A percentile compares a stretch with the other conserved stretches of the same genome.
Conservation (phyloP, 1,140 invertebrate genomes). For the Phenacoccus solenopsis region DNA sequence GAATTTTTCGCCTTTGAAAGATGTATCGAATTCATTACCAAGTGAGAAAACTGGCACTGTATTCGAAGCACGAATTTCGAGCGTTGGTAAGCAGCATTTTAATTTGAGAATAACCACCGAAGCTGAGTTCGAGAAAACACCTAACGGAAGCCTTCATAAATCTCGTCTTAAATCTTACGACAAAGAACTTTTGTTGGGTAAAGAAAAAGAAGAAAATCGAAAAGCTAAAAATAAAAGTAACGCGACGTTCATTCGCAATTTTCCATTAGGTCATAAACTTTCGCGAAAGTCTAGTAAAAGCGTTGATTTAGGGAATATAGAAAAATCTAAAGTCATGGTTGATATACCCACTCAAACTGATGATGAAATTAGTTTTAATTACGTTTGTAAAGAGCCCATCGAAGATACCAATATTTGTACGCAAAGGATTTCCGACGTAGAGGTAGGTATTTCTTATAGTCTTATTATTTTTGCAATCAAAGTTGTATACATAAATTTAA, state of each 20-base stretch:
- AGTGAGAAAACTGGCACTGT: not conserved
- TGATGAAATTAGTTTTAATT: not conserved
- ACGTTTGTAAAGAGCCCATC: not conserved
- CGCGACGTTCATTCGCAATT: not conserved
- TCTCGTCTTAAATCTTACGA: too few relatives aligned
- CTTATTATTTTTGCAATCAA: not conserved
- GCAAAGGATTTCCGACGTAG: not conserved
- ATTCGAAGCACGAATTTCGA: not conserved
- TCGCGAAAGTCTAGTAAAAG: not conserved
- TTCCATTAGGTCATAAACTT: not conserved
- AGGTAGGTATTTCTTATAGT: not conserved
- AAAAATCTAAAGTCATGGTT: not conserved
- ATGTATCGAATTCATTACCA: not conserved
- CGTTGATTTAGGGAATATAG: not conserved
- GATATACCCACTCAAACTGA: not conserved
- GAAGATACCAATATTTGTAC: not conserved
- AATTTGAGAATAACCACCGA: not conserved
- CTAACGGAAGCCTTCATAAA: not conserved
- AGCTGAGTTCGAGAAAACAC: not conserved
- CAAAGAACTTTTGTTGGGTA: too few relatives aligned
- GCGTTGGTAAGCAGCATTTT: not conserved
- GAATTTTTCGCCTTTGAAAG: not conserved
- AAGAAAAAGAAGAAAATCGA: too few relatives aligned
- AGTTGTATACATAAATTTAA: too few relatives aligned
- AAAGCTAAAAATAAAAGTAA: too few relatives aligned